A percentile compares a stretch with the other conserved stretches of the same genome.
These are phyloP conservation scores for Geophilus truncorum DNA, from an alignment of 2,888 invertebrate genomes.

Conservation along the genomic window DNA sequence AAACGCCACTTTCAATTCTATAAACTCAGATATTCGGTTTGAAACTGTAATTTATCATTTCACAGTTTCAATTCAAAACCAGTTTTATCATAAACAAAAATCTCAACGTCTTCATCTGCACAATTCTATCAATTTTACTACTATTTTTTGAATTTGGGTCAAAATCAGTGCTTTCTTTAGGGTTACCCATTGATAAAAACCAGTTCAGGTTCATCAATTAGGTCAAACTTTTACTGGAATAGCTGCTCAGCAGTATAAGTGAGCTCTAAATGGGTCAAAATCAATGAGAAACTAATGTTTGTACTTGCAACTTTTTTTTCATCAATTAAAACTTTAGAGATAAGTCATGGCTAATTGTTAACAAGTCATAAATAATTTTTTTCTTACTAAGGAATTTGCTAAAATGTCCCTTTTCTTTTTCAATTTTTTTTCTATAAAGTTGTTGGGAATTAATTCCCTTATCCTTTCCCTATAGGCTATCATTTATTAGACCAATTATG, in stretches of 20 bases:
- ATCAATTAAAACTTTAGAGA: background rate
- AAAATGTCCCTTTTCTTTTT: background rate
- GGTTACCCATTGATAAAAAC: background rate
- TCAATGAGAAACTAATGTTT: no score
- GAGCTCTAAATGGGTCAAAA: background rate
- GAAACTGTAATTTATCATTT: background rate
- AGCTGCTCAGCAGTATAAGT: no score
- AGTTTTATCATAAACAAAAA: background rate
- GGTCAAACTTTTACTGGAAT: background rate
- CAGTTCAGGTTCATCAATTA: background rate
- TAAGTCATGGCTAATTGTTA: background rate
- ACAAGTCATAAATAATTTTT: background rate
- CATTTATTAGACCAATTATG: background rate
- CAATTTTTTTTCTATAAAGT: background rate
- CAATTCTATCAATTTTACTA: no score
- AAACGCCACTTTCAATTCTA: background rate
- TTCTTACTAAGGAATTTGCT: background rate
- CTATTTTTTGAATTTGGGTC: no score
- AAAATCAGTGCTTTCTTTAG: background rate
- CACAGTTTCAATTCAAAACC: background rate
- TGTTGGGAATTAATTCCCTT: background rate
- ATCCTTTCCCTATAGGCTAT: background rate
- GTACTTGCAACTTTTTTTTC: no score
- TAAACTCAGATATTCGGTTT: background rate
- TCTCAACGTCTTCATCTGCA: background rate